Percentiles rank a stretch among this genome's conserved stretches.
Evolutionary conservation across 2,888 invertebrate genomes (phyloP).

Genomic region (Drosophila demipolita): DNA sequence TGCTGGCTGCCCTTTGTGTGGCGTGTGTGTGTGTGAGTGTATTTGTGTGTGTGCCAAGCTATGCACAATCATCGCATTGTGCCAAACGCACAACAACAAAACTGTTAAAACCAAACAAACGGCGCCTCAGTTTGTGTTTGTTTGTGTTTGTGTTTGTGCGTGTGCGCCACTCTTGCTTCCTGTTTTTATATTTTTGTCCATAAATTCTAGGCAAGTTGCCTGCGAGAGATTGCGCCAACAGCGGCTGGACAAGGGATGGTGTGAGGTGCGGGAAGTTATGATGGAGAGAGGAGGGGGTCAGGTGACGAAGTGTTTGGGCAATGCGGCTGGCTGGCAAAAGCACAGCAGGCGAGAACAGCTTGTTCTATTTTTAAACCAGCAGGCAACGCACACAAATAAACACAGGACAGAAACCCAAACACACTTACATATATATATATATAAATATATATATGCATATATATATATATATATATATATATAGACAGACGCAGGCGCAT

Average conservation of each 20-base stretch:
- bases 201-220: constrained; percentile 74
- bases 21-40: neutral
- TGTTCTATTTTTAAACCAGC: constrained; percentile 78
- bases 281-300: neutral
- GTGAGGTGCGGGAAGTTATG: neutral
- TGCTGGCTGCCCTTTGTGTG: constrained; percentile 46
- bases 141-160: constrained; percentile 24
- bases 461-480: constrained; percentile 14
- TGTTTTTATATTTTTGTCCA: constrained; percentile 76
- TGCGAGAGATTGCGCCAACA: constrained; percentile 45
- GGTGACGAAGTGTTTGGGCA: constrained; percentile 60
- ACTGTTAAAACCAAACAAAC: constrained; percentile 71
- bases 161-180: constrained; percentile 60
- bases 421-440: constrained; percentile 29
- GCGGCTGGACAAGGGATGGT: constrained; percentile 4
- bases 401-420: constrained; percentile 29
- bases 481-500: constrained; percentile 74
- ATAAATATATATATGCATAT: constrained; percentile 10
- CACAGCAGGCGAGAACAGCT: constrained; percentile 75
- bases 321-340: constrained; percentile 78
- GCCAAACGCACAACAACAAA: constrained; percentile 46
- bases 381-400: constrained; percentile 45
- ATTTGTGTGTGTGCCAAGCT: constrained; percentile 39
- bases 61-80: constrained; percentile 74
- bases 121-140: constrained; percentile 48